Evolutionary conservation across 1,140 invertebrate genomes (phyloP).

Genomic region (Archivesica marissinica): DNA sequence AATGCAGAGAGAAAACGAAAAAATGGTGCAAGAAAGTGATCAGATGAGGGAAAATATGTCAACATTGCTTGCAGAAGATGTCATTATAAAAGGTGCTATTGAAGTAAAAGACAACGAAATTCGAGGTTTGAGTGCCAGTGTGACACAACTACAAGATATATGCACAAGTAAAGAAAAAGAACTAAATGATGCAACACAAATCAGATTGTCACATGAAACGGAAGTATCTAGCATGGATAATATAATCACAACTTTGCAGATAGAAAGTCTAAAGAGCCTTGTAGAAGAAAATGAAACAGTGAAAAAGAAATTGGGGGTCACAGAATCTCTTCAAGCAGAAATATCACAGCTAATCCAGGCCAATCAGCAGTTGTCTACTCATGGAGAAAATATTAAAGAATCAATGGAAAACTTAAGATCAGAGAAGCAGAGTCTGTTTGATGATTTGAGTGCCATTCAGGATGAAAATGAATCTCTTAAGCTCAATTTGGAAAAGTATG

Average conservation of each 20-base stretch:
- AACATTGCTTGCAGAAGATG: neutral
- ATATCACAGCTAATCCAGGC: neutral
- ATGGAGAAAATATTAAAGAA: conserved; percentile 33
- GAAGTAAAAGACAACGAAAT: conserved; percentile 24
- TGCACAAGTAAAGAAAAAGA: neutral
- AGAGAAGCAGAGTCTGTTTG: conserved; percentile 46
- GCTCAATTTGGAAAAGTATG: conserved; percentile 19
- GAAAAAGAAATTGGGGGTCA: neutral
- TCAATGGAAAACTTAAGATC: conserved; percentile 26
- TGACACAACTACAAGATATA: neutral
- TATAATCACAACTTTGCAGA: neutral
- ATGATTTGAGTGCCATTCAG: conserved; percentile 44
- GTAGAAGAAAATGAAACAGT: neutral
- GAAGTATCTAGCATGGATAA: neutral
- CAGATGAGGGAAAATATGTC: neutral
- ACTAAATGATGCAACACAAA: neutral
- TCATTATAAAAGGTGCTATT: neutral
- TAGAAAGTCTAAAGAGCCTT: neutral
- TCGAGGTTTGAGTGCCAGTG: neutral
- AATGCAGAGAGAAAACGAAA: conserved; percentile 17
- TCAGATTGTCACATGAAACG: neutral
- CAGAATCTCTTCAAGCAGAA: neutral
- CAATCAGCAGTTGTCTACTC: conserved; percentile 10
- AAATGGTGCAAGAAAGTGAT: neutral
- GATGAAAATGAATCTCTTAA: conserved; percentile 61